Conservation (phyloP, 2,113 vertebrate genomes). For the Boleophthalmus pectinirostris region DNA sequence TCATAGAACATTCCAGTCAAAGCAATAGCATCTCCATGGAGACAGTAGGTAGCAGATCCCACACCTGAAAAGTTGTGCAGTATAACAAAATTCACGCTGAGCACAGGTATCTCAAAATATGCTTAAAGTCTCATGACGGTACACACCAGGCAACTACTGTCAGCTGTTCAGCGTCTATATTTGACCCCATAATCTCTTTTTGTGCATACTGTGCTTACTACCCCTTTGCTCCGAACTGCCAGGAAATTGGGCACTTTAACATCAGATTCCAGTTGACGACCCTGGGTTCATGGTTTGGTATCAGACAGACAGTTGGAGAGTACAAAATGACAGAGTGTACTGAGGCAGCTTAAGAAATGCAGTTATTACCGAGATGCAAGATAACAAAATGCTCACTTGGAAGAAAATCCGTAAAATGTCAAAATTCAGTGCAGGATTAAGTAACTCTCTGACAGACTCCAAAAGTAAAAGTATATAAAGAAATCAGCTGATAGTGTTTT, state of each 20-base stretch:
- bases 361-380: constrained; percentile 15
- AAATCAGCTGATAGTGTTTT: too few species aligned
- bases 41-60: too few species aligned
- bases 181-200: constrained; percentile 49
- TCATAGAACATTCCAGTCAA: too few species aligned
- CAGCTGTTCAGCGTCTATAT: constrained; percentile 28
- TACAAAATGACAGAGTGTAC: constrained; percentile 9
- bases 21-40: too few species aligned
- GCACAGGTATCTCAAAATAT: too few species aligned
- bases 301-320: constrained; percentile 32
- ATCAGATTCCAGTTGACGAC: constrained; percentile 40
- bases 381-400: not conserved
- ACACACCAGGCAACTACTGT: too few species aligned
- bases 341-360: constrained; percentile 22
- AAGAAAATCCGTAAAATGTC: constrained; percentile 10
- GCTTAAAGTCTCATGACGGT: too few species aligned
- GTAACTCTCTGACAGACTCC: not conserved
- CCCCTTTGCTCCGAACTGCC: constrained; percentile 50
- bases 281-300: constrained; percentile 30
- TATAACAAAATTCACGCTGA: too few species aligned
- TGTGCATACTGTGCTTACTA: constrained; percentile 45
- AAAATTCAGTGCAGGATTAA: not conserved
- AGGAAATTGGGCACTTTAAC: constrained; percentile 46
- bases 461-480: not conserved
- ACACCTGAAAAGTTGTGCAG: too few species aligned